phyloP scores from a whole-genome alignment of 2,113 vertebrate species.

The Bombycilla garrulus region DNA sequence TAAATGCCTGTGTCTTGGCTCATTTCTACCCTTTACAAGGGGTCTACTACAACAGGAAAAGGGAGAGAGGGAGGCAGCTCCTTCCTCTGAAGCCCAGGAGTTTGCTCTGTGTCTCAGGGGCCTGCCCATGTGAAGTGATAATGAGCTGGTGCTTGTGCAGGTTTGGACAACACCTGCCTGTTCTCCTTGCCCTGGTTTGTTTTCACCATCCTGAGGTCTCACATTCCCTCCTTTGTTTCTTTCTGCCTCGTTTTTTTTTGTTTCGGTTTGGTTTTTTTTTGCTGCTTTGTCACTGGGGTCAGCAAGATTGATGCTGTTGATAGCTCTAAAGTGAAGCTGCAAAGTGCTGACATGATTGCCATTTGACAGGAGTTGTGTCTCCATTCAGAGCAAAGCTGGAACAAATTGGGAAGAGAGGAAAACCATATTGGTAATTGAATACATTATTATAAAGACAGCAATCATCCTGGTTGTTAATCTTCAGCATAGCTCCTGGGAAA shows the following conservation, averaged over 20 bases:
- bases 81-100: neutral
- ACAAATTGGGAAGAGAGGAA: neutral
- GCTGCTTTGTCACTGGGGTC: neutral
- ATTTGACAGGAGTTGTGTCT: neutral
- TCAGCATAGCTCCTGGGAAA: slow-evolving; percentile 1
- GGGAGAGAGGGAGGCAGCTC: neutral
- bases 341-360: neutral
- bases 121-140: neutral
- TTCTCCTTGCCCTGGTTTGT: neutral
- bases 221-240: neutral
- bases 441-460: neutral
- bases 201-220: neutral
- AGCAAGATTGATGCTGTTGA: neutral
- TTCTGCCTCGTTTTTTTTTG: neutral
- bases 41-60: too few relatives aligned
- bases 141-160: neutral
- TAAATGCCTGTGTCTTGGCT: too few relatives aligned
- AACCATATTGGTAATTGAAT: neutral
- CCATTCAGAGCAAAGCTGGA: neutral
- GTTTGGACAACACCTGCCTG: neutral
- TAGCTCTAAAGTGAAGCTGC: neutral
- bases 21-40: too few relatives aligned
- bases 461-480: neutral
- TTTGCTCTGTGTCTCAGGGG: neutral
- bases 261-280: neutral